phyloP scores from a whole-genome alignment of 1,140 invertebrate species.

The Pteromalus puparum region DNA sequence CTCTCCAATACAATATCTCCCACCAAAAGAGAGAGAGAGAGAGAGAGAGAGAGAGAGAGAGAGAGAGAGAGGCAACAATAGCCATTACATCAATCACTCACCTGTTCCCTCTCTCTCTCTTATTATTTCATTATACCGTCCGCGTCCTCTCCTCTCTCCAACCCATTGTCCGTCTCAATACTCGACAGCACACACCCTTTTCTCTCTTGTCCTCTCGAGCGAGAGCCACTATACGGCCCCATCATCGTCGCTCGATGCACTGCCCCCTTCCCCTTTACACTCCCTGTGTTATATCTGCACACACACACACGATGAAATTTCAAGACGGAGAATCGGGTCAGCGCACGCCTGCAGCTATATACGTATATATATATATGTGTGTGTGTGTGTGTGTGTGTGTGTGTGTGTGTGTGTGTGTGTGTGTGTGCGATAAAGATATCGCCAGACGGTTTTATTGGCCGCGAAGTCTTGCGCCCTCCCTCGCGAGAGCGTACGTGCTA shows the following conservation, averaged over 20 bases:
- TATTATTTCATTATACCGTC: not conserved
- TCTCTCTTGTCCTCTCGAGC: not conserved
- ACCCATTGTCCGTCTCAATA: not conserved
- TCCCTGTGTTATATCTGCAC: not conserved
- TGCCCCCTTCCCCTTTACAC: not conserved
- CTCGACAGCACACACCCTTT: not conserved
- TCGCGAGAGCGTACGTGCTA: not conserved
- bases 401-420: not conserved
- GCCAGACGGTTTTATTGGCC: slow-evolving; percentile 34
- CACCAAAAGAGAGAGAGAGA: not conserved
- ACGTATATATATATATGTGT: not conserved
- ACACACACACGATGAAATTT: not conserved
- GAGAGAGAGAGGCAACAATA: not conserved
- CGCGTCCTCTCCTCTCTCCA: not conserved
- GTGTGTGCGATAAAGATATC: not conserved
- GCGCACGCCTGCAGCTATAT: not conserved
- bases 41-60: not conserved
- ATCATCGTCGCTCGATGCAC: not conserved
- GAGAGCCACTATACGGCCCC: too few species aligned
- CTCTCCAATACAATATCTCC: not conserved
- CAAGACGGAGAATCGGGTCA: slow-evolving; percentile 24
- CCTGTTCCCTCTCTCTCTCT: not conserved
- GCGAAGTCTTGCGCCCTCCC: slow-evolving; percentile 8
- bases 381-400: not conserved
- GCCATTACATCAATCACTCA: not conserved